These are phyloP conservation scores for Eonycteris spelaea DNA, from an alignment of 2,113 vertebrate genomes.

Conservation along the genomic window DNA sequence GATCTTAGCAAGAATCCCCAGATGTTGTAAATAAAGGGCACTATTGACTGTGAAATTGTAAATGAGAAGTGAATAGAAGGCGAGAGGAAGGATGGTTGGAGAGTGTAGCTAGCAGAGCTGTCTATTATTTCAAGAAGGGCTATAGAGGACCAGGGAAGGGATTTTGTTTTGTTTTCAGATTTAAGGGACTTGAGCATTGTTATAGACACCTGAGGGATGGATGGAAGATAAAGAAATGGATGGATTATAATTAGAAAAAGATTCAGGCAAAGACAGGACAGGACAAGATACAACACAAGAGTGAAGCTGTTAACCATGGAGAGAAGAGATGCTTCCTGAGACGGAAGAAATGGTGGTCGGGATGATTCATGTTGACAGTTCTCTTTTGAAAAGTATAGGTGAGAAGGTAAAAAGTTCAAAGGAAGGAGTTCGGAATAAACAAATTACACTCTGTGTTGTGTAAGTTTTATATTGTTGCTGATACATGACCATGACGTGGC, in stretches of 20 bases:
- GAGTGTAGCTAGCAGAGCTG: not conserved
- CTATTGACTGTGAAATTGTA: not conserved
- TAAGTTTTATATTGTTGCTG: conserved; percentile 34
- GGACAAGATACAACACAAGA: not conserved
- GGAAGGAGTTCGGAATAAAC: conserved; percentile 58
- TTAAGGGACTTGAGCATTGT: not conserved
- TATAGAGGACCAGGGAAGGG: not conserved
- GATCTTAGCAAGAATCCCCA: not conserved
- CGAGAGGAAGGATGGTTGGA: not conserved
- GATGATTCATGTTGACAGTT: not conserved
- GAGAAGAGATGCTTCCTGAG: not conserved
- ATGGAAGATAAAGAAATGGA: not conserved
- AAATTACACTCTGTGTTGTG: conserved; percentile 43
- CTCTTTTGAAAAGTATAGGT: not conserved
- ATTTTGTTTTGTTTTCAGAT: not conserved
- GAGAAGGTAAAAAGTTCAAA: conserved; percentile 50
- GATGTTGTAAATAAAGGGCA: not conserved
- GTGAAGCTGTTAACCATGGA: not conserved
- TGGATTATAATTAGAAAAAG: not conserved
- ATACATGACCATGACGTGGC: conserved; percentile 13
- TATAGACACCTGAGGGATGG: not conserved
- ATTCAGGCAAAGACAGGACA: not conserved
- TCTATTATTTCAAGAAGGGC: not conserved
- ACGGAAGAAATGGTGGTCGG: not conserved
- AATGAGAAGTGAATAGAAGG: not conserved